phyloP scores from a whole-genome alignment of 2,113 vertebrate species.

The Lutjanus erythropterus region DNA sequence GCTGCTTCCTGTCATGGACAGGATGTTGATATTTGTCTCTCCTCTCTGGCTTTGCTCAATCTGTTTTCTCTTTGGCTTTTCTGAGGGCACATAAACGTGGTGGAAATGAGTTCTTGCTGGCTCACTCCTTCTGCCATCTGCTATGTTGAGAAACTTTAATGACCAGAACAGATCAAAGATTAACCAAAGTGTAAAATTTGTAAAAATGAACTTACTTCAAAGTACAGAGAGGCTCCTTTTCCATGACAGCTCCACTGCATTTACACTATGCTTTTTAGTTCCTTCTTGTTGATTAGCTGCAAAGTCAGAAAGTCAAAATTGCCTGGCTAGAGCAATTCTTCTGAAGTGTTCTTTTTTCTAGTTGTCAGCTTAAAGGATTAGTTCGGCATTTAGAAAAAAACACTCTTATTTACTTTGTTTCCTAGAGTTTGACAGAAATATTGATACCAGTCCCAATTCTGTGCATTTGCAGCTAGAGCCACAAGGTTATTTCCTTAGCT shows the following conservation, averaged over 20 bases:
- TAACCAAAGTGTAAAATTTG: neutral
- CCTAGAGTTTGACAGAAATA: neutral
- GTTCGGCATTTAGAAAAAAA: neutral
- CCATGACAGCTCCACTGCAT: neutral
- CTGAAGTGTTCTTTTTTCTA: neutral
- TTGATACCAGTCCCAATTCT: neutral
- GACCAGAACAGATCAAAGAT: neutral
- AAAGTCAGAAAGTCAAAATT: too few relatives aligned
- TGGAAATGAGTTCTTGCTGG: neutral
- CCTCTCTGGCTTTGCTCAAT: neutral
- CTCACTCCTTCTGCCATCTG: neutral
- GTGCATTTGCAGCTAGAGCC: neutral
- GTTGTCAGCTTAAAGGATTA: neutral
- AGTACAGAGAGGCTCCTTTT: neutral
- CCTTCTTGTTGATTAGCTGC: neutral
- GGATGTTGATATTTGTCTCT: slow-evolving; percentile 9
- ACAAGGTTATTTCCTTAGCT: neutral
- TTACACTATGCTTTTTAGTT: neutral
- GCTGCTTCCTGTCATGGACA: slow-evolving; percentile 7
- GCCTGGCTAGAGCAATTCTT: neutral
- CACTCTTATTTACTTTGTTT: neutral
- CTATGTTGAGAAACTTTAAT: neutral
- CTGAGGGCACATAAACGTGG: neutral
- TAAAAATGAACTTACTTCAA: neutral
- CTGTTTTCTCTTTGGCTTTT: neutral